A percentile compares a stretch with the other conserved stretches of the same genome.
These are phyloP conservation scores for Sinocyclocheilus anophthalmus DNA, from an alignment of 2,113 vertebrate genomes.

Conservation along the genomic window DNA sequence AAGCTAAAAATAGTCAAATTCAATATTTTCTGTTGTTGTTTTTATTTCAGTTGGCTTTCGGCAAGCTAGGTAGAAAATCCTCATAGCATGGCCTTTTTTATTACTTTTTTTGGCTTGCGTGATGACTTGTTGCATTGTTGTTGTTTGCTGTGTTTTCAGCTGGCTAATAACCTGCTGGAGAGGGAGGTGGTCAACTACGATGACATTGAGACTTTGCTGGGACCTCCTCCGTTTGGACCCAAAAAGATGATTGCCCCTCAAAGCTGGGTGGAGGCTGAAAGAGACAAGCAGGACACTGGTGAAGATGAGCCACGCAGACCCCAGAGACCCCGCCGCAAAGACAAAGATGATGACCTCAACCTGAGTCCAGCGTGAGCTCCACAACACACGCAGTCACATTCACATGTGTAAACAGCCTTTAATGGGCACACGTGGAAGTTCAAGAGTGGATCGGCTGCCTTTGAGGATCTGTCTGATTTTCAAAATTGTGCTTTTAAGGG, in stretches of 20 bases:
- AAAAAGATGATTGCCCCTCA: constrained; percentile 94
- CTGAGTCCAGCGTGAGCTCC: constrained; percentile 69
- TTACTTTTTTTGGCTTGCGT: not conserved
- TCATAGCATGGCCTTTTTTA: not conserved
- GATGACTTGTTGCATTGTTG: not conserved
- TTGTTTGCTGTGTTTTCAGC: constrained; percentile 67
- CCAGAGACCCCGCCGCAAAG: constrained; percentile 65
- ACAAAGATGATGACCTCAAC: constrained; percentile 73
- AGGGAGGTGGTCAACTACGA: constrained; percentile 94
- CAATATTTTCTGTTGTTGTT: not conserved
- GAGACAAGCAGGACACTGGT: constrained; percentile 84
- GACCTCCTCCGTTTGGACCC: constrained; percentile 85
- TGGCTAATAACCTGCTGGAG: constrained; percentile 89
- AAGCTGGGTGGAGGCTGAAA: constrained; percentile 90
- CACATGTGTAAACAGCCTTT: not conserved
- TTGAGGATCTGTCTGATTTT: not conserved
- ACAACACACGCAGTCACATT: not conserved
- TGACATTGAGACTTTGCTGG: constrained; percentile 92
- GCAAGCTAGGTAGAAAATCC: not conserved
- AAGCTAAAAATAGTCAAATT: not conserved
- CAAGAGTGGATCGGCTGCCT: not conserved
- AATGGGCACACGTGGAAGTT: not conserved
- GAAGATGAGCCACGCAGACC: constrained; percentile 79
- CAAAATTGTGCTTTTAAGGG: not conserved
- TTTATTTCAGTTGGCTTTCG: not conserved